These are phyloP conservation scores for Hydrotaea diabolus DNA, from an alignment of 2,888 invertebrate genomes.

Conservation along the genomic window DNA sequence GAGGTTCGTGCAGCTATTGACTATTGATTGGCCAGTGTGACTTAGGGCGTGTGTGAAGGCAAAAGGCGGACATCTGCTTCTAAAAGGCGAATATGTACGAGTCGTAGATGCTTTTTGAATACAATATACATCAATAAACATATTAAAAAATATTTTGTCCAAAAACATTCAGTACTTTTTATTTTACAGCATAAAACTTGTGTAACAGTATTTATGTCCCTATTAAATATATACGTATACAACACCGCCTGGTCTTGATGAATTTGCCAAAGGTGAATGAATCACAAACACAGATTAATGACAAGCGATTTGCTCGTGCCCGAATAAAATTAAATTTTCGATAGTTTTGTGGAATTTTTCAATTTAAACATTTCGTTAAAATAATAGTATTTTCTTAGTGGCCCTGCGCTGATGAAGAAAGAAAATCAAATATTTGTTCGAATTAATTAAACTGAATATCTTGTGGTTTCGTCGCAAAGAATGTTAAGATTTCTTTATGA, in stretches of 20 bases:
- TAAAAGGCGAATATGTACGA: no score
- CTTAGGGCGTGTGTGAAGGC: no score
- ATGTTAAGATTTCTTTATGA: neutral
- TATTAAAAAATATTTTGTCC: no score
- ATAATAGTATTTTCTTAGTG: conserved; percentile 1
- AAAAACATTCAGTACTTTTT: no score
- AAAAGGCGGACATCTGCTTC: no score
- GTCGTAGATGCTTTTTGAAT: no score
- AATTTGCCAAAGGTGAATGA: conserved; percentile 20
- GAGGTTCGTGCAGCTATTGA: no score
- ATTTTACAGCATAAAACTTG: no score
- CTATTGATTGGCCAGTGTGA: no score
- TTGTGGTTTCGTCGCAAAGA: neutral
- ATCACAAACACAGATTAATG: conserved; percentile 13
- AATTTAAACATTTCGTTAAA: conserved; percentile 8
- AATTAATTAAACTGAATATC: neutral
- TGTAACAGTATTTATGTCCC: no score
- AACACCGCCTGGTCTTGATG: neutral
- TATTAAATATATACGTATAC: neutral
- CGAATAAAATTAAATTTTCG: neutral
- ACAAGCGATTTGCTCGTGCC: neutral
- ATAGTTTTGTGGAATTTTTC: neutral
- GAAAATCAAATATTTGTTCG: neutral
- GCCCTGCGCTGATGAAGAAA: no score
- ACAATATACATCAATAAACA: no score